These are phyloP conservation scores for Pyrocoelia pectoralis DNA, from an alignment of 2,888 invertebrate species.

Conservation along the genomic window DNA sequence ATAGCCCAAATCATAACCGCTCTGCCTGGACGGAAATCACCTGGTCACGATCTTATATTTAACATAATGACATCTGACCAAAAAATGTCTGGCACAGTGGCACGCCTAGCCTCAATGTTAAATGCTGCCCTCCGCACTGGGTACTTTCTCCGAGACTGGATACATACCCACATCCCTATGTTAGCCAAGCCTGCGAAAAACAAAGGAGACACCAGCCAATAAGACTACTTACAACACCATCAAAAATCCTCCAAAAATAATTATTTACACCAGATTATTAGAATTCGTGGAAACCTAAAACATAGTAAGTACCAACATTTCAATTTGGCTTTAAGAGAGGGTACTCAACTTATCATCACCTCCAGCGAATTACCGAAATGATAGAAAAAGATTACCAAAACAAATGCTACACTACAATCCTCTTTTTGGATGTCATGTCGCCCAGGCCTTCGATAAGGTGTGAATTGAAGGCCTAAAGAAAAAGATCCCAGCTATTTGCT, in stretches of 20 bases:
- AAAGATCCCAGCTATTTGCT: too few relatives aligned
- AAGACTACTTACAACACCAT: constrained; percentile 29
- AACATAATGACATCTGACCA: constrained; percentile 18
- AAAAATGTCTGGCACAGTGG: constrained; percentile 32
- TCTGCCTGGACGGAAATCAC: neutral
- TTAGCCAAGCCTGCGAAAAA: constrained; percentile 37
- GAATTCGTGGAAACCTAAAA: constrained; percentile 5
- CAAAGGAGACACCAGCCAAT: constrained; percentile 36
- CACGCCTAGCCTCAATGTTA: constrained; percentile 29
- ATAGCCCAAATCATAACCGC: constrained; percentile 10
- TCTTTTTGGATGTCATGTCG: too few relatives aligned
- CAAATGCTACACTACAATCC: too few relatives aligned
- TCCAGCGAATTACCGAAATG: constrained; percentile 40
- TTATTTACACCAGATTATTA: constrained; percentile 24
- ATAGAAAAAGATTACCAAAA: constrained; percentile 24
- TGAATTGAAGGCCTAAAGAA: too few relatives aligned
- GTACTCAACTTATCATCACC: too few relatives aligned
- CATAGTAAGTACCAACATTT: constrained; percentile 5
- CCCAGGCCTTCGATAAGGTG: too few relatives aligned
- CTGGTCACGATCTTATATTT: constrained; percentile 14
- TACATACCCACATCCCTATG: constrained; percentile 32
- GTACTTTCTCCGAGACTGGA: constrained; percentile 38
- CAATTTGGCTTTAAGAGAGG: constrained; percentile 47
- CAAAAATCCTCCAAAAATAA: constrained; percentile 41
- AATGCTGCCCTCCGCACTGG: constrained; percentile 27